Percentiles rank a stretch among this genome's conserved stretches.
These are phyloP conservation scores for Reticulitermes lucifugus DNA, from an alignment of 2,888 invertebrate genomes.

Conservation along the genomic window DNA sequence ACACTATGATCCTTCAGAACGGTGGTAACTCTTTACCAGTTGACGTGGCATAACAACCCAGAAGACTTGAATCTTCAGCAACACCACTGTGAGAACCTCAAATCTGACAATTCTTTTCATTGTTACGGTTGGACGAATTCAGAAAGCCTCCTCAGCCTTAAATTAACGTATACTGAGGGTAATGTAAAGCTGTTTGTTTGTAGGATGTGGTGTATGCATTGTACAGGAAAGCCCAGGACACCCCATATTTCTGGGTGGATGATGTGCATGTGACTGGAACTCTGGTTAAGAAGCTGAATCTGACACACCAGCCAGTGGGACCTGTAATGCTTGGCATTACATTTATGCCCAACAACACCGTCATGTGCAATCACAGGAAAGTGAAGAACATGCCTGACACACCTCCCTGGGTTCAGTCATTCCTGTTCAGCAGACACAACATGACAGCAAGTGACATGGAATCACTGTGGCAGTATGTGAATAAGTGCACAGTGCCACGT, in stretches of 20 bases:
- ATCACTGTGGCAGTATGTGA: background rate
- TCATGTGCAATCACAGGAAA: background rate
- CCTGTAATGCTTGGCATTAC: no score
- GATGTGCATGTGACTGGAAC: conserved; percentile 83
- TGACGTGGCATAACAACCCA: no score
- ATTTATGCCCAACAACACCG: background rate
- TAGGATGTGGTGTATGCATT: conserved; percentile 69
- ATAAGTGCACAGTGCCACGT: background rate
- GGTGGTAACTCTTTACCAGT: no score
- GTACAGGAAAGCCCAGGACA: conserved; percentile 70
- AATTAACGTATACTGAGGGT: no score
- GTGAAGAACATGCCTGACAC: background rate
- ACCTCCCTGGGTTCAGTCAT: background rate
- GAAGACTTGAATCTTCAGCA: no score
- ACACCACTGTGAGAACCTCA: no score
- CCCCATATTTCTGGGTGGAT: conserved; percentile 85
- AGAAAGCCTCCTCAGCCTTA: no score
- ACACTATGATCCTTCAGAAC: no score
- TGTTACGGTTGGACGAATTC: no score
- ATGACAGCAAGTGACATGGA: background rate
- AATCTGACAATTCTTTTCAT: no score
- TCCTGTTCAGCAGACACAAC: background rate
- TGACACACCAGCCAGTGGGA: conserved; percentile 61
- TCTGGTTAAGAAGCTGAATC: conserved; percentile 68
- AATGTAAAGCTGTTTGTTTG: no score